A percentile compares a stretch with the other conserved stretches of the same genome.
phyloP scores from a whole-genome alignment of 2,797 vertebrate species.

The Spondyliosoma cantharus region DNA sequence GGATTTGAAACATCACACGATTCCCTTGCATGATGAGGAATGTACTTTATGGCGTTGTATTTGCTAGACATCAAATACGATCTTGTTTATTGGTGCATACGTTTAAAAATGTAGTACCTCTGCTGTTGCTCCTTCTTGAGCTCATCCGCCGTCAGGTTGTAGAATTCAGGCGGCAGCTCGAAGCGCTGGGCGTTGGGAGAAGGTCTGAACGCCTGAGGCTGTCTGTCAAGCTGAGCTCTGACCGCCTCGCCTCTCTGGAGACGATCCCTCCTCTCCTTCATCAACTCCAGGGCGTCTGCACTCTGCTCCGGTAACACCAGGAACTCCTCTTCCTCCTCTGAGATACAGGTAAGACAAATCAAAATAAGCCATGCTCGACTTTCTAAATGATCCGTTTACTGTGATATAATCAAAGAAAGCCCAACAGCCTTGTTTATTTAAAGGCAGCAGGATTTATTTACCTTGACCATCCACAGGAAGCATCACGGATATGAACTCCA shows the following conservation, averaged over 20 bases:
- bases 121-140: constrained; percentile 89
- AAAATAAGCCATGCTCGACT: too few relatives aligned
- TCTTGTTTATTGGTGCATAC: background rate
- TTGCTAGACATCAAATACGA: background rate
- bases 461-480: constrained; percentile 89
- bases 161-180: constrained; percentile 92
- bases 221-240: constrained; percentile 89
- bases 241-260: constrained; percentile 88
- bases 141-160: constrained; percentile 91
- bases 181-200: constrained; percentile 88
- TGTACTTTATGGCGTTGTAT: background rate
- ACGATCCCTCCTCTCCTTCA: constrained; percentile 84
- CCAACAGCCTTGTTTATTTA: background rate
- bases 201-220: constrained; percentile 84
- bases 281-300: constrained; percentile 80
- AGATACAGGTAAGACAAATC: constrained; percentile 24
- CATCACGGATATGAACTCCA: constrained; percentile 88
- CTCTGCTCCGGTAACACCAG: constrained; percentile 86
- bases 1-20: too few relatives aligned
- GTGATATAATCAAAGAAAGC: background rate
- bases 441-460: constrained; percentile 53
- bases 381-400: background rate
- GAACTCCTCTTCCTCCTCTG: constrained; percentile 90
- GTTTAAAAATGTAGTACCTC: constrained; percentile 75
- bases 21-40: too few relatives aligned